phyloP scores from a whole-genome alignment of 2,113 vertebrate species.

The Thunnus thynnus region DNA sequence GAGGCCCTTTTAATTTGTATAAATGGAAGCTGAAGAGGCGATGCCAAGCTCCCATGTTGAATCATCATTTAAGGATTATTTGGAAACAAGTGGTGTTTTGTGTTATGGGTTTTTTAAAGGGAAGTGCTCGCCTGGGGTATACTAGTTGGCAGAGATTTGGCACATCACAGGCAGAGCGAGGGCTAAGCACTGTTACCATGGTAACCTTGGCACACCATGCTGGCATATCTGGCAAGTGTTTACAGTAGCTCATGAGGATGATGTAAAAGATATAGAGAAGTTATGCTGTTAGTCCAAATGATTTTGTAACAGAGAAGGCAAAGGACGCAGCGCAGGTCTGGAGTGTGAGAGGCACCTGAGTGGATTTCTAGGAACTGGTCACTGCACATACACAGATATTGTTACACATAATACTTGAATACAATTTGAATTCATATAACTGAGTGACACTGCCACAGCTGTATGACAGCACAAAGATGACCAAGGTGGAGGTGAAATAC shows the following conservation, averaged over 20 bases:
- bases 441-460: too few relatives aligned
- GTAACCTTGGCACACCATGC: conserved; percentile 61
- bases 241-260: conserved; percentile 45
- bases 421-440: too few relatives aligned
- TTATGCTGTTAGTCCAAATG: background rate
- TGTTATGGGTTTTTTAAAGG: conserved; percentile 16
- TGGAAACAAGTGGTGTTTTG: conserved; percentile 29
- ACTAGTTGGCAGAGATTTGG: conserved; percentile 53
- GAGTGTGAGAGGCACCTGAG: background rate
- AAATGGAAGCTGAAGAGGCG: conserved; percentile 32
- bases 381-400: background rate
- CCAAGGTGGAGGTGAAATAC: too few relatives aligned
- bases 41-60: conserved; percentile 31
- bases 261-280: conserved; percentile 23
- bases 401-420: too few relatives aligned
- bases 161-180: conserved; percentile 26
- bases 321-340: background rate
- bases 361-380: background rate
- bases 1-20: conserved; percentile 13
- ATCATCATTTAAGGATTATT: conserved; percentile 52
- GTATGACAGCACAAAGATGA: too few relatives aligned
- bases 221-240: conserved; percentile 43
- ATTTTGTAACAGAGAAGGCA: background rate
- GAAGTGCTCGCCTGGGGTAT: conserved; percentile 45
- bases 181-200: conserved; percentile 66